These are phyloP conservation scores for Alsophila aescularia DNA, from an alignment of 2,888 invertebrate species.

Conservation along the genomic window DNA sequence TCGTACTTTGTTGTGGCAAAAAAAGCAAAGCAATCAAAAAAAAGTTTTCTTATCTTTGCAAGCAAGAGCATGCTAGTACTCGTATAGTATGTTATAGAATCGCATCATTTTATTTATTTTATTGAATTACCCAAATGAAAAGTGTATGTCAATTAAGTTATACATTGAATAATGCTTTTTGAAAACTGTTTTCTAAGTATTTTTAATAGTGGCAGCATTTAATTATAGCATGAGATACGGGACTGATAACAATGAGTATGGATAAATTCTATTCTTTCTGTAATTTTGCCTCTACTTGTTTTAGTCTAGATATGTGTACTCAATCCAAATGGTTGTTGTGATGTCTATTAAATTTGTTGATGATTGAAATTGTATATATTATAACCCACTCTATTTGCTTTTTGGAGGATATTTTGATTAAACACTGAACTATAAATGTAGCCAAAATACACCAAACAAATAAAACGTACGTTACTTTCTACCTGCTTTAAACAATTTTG, in stretches of 20 bases:
- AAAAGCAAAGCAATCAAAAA: too few relatives aligned
- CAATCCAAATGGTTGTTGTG: constrained; percentile 83
- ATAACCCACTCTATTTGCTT: background rate
- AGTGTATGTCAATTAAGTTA: background rate
- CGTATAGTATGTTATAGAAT: too few relatives aligned
- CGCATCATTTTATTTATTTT: too few relatives aligned
- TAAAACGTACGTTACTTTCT: too few relatives aligned
- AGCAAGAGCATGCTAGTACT: too few relatives aligned
- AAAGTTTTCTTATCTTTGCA: too few relatives aligned
- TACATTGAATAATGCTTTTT: background rate
- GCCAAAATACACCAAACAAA: too few relatives aligned
- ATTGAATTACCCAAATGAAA: too few relatives aligned
- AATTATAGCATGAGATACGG: constrained; percentile 29
- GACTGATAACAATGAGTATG: constrained; percentile 14
- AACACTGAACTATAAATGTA: too few relatives aligned
- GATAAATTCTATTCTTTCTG: constrained; percentile 27
- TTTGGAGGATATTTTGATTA: too few relatives aligned
- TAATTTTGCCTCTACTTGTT: constrained; percentile 38
- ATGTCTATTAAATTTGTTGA: constrained; percentile 83
- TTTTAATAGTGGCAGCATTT: constrained; percentile 1
- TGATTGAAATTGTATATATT: constrained; percentile 42
- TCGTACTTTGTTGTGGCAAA: too few relatives aligned
- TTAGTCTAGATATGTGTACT: constrained; percentile 62
- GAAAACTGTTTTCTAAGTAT: background rate
- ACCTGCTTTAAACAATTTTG: too few relatives aligned